Percentiles rank a stretch among this genome's conserved stretches.
phyloP scores from a whole-genome alignment of 2,113 vertebrate species.

The Malurus elegans region DNA sequence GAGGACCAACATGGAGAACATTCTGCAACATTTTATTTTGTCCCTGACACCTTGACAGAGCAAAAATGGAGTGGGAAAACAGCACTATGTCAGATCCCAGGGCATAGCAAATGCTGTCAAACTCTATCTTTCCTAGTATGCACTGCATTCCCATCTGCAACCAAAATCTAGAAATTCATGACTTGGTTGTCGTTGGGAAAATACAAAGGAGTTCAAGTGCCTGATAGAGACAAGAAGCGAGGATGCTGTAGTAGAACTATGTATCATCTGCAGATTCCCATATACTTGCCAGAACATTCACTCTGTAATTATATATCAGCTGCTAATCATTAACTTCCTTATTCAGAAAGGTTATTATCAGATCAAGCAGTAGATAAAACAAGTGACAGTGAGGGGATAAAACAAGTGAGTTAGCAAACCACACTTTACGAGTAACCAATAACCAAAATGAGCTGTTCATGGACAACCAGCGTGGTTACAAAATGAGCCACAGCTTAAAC shows the following conservation, averaged over 20 bases:
- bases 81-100: neutral
- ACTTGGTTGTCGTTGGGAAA: neutral
- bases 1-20: neutral
- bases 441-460: neutral
- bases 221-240: neutral
- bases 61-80: neutral
- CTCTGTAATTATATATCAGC: neutral
- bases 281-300: neutral
- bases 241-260: neutral
- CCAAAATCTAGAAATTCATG: neutral
- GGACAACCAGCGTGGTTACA: neutral
- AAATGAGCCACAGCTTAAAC: neutral
- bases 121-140: neutral
- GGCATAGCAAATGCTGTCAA: neutral
- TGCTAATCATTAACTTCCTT: neutral
- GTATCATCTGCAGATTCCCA: neutral
- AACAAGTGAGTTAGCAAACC: neutral
- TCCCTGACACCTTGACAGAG: neutral
- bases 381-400: neutral
- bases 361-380: neutral
- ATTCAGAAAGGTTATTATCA: neutral
- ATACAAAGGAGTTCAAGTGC: neutral
- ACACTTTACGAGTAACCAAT: neutral
- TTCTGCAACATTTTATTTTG: neutral
- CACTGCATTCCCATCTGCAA: neutral